Evolutionary conservation across 2,797 vertebrate genomes (phyloP).

Genomic region (Falco berigora): DNA sequence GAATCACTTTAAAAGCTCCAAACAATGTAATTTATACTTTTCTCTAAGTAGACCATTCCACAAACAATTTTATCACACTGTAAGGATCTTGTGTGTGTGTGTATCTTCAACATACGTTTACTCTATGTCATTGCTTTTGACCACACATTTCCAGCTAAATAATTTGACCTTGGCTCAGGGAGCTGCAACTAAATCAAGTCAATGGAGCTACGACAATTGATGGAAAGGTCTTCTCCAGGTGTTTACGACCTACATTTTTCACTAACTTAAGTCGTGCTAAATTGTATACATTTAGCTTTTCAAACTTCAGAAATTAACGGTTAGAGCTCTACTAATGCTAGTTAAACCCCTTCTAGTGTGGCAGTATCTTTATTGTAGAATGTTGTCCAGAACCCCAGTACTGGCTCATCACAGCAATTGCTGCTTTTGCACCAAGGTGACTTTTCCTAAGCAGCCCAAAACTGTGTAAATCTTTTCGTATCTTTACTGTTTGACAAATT

Average conservation of each 20-base stretch:
- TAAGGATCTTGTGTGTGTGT: accelerated
- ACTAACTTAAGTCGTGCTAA: neutral
- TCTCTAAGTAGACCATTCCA: neutral
- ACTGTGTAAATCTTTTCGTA: neutral
- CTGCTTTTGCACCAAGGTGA: neutral
- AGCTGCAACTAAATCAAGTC: neutral
- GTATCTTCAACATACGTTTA: neutral
- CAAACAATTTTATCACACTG: neutral
- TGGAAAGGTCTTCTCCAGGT: neutral
- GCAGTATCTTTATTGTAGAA: neutral
- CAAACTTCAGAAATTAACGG: neutral
- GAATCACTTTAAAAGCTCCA: neutral
- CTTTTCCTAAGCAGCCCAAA: neutral
- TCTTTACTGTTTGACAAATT: neutral
- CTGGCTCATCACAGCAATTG: neutral
- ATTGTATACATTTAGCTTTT: neutral
- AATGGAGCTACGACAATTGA: accelerated
- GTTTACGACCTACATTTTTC: neutral
- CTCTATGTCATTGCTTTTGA: neutral
- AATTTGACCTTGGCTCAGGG: neutral
- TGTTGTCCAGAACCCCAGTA: neutral
- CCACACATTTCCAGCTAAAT: neutral
- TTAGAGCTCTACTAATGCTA: neutral
- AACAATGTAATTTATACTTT: neutral
- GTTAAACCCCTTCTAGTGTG: neutral